phyloP scores from a whole-genome alignment of 2,797 vertebrate species.

The Cryptoblepharus egeriae region DNA sequence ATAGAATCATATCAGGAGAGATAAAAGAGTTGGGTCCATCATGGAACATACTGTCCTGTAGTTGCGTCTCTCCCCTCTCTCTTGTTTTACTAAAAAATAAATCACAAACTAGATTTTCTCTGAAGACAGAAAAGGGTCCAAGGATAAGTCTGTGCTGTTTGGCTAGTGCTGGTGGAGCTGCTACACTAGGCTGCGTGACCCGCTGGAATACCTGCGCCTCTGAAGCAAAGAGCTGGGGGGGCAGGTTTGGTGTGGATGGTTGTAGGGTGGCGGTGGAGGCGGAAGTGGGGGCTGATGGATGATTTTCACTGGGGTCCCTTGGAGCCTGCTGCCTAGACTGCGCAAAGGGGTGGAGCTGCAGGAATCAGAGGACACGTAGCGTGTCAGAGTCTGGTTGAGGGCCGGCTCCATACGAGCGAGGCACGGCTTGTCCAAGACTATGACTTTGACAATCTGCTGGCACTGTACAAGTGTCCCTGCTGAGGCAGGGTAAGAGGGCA shows the following conservation, averaged over 20 bases:
- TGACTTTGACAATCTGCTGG: slow-evolving; percentile 99
- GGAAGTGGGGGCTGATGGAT: slow-evolving; percentile 92
- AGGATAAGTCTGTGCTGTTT: slow-evolving; percentile 67
- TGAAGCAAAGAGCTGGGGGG: slow-evolving; percentile 92
- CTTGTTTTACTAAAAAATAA: slow-evolving; percentile 74
- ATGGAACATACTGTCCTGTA: background rate
- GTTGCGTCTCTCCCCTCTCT: slow-evolving; percentile 35
- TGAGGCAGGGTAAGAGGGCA: slow-evolving; percentile 82
- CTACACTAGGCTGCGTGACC: slow-evolving; percentile 95
- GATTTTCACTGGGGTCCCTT: slow-evolving; percentile 81
- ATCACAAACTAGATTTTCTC: slow-evolving; percentile 75
- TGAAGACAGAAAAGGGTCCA: slow-evolving; percentile 70
- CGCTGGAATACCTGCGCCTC: slow-evolving; percentile 93
- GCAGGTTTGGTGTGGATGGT: slow-evolving; percentile 96
- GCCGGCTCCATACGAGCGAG: slow-evolving; percentile 95
- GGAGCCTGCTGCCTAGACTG: slow-evolving; percentile 77
- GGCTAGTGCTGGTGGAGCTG: slow-evolving; percentile 55
- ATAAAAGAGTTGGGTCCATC: slow-evolving; percentile 44
- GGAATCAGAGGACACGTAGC: slow-evolving; percentile 87
- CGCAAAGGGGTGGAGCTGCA: slow-evolving; percentile 89
- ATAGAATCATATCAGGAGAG: slow-evolving; percentile 54
- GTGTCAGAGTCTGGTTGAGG: slow-evolving; percentile 93
- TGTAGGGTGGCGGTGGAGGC: slow-evolving; percentile 95
- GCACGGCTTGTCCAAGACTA: slow-evolving; percentile 95
- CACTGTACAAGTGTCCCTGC: slow-evolving; percentile 96